Evolutionary conservation across 2,888 invertebrate genomes (phyloP).

Genomic region (Drosophila neutralis): DNA sequence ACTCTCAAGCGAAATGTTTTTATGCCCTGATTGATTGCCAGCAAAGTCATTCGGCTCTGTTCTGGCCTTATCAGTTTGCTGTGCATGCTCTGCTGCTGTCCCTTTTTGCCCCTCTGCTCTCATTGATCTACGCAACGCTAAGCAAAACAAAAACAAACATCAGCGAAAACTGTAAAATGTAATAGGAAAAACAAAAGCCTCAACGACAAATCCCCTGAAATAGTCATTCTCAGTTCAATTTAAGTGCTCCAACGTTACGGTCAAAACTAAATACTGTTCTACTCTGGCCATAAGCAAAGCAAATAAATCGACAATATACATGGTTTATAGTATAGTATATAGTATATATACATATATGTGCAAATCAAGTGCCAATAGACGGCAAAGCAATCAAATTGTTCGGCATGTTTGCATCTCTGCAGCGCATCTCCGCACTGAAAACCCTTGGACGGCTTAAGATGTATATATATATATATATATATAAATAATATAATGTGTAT

Average conservation of each 20-base stretch:
- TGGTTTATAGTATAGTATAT: not conserved
- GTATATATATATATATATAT: not conserved
- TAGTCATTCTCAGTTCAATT: slow-evolving; percentile 44
- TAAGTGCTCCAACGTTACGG: slow-evolving; percentile 35
- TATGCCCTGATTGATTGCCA: slow-evolving; percentile 55
- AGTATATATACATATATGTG: not conserved
- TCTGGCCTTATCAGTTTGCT: slow-evolving; percentile 47
- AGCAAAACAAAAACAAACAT: slow-evolving; percentile 35
- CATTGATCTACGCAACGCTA: slow-evolving; percentile 27
- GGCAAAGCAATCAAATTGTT: slow-evolving; percentile 16
- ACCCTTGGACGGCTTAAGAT: slow-evolving; percentile 51
- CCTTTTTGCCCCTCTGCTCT: slow-evolving; percentile 12
- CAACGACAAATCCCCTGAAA: slow-evolving; percentile 31
- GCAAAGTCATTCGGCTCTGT: slow-evolving; percentile 19
- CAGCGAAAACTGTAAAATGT: slow-evolving; percentile 39
- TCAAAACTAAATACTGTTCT: slow-evolving; percentile 29
- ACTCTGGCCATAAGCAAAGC: not conserved
- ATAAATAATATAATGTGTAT: not conserved
- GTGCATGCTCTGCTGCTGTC: slow-evolving; percentile 15
- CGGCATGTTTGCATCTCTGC: slow-evolving; percentile 44
- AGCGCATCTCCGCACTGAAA: slow-evolving; percentile 29
- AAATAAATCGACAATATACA: slow-evolving; percentile 1
- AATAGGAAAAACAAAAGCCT: slow-evolving; percentile 42
- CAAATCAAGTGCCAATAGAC: slow-evolving; percentile 1
- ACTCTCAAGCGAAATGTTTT: slow-evolving; percentile 46